Evolutionary conservation across 1,140 invertebrate genomes (phyloP).

Genomic region (Pygmarrhopalites habei): DNA sequence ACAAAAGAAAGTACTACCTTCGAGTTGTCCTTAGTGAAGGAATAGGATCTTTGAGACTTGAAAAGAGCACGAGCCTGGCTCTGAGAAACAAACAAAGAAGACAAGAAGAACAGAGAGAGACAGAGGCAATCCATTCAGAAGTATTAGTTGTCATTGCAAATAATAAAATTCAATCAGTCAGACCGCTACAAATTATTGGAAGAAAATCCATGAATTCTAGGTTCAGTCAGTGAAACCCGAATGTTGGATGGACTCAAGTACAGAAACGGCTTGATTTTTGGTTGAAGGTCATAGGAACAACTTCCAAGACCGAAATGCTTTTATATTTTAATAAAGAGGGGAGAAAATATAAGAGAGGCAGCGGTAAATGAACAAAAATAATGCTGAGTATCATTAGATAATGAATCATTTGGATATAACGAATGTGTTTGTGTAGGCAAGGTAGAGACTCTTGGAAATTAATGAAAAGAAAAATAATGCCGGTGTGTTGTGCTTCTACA

Average conservation of each 20-base stretch:
- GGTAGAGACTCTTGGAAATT: not conserved
- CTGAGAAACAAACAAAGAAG: conserved; percentile 32
- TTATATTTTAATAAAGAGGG: too few relatives aligned
- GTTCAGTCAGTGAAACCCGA: not conserved
- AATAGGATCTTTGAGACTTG: conserved; percentile 84
- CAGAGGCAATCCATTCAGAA: conserved; percentile 20
- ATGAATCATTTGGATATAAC: too few relatives aligned
- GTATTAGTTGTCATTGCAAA: not conserved
- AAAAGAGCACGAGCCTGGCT: conserved; percentile 65
- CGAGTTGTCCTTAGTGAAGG: conserved; percentile 53
- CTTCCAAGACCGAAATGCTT: too few relatives aligned
- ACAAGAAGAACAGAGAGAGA: conserved; percentile 24
- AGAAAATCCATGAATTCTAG: not conserved
- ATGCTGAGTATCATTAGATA: too few relatives aligned
- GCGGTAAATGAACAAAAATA: too few relatives aligned
- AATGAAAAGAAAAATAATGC: not conserved
- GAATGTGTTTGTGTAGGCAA: conserved; percentile 2
- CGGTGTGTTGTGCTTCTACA: conserved; percentile 17
- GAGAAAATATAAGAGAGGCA: too few relatives aligned
- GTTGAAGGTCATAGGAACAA: too few relatives aligned
- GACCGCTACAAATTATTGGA: not conserved
- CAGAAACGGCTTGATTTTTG: too few relatives aligned
- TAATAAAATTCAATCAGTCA: not conserved
- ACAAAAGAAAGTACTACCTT: conserved; percentile 21
- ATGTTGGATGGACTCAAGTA: too few relatives aligned